Evolutionary conservation across 2,888 invertebrate species (phyloP), one percentile per base, ranked within the genome.

Genomic region (Anticlea derivata): DNA sequence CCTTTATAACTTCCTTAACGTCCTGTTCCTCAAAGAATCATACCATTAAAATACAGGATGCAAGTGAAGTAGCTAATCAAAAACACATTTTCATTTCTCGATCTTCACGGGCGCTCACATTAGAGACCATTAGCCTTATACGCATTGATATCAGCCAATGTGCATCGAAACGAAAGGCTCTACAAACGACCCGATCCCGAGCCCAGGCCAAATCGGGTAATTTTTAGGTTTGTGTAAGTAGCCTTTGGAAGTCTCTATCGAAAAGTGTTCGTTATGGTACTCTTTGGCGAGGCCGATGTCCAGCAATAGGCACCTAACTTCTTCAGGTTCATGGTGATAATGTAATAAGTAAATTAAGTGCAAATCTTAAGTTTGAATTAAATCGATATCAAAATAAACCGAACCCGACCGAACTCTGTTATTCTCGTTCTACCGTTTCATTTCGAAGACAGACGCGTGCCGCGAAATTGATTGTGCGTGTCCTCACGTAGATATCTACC

Each of bases 391-490:
- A n/a, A n/a, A n/a, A n/a, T n/a, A n/a, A n/a, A n/a, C n/a, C n/a
- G n/a, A n/a, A n/a, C n/a, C n/a, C n/a, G n/a, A 34, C 48, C 44
- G 58, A 61, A 54, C 58, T 55, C 57, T 55, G 55, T 62, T 50
- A 59, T 63, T 63, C 64, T 60, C 63, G 60, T 62, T 71, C 61
- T 65, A 65, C 57, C 68, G 71, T 77, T 77, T 78, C 74, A 76
- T 75, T 75, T 73, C 40, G 46, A 60, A 66, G 75, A 77, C 61
- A 67, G 70, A 66, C 80, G 73, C 78, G 82, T 83, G 80, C 78
- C 75, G 62, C 72, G 55, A 76, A 81, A 83, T 82, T 80, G 82
- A 81, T 81, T 78, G 71, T 61, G 71, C 75, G 69, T 73, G 70
- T 71, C 70, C 67, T 73, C 80, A 80, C 82, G 81, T 82, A 74